Base-by-base conservation (phyloP, 2,888 invertebrate species). In the Leucophenga maculata region DNA sequence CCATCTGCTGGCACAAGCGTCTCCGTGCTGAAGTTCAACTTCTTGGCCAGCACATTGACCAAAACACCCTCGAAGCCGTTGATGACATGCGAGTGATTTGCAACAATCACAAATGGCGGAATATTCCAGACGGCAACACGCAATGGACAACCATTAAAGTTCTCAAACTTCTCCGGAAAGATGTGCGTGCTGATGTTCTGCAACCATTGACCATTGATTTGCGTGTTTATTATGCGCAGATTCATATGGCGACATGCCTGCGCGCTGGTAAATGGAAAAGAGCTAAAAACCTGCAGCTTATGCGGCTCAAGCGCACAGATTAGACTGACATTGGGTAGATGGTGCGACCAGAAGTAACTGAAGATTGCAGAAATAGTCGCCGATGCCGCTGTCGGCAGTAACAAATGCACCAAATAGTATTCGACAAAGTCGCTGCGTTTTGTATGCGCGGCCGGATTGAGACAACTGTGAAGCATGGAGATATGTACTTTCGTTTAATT, bases 1-100 rank as follows among this genome's bases (percentile, higher is more conserved):
- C 73, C 59, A 13, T 78, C 71, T 11, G 77, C 72, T 11, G 77
- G 74, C 6, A 76, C 72, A 16, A 74, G 14, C 0, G 75, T 39
- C 3, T 74, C 65, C 3, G 81, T 39, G 0, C 73, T 69, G 69
- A 83, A 83, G 60, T 80, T 78, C 9, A 82, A 55, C 22, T 75
- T 75, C 14, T 72, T 54, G 0, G 78, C 74, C 62, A 82, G 54
- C 14, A 71, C 75, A 4, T 68, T 14, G 4, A 83, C 20, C n/a
- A 83, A n/a, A 2, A 68, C 64, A 6, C 78, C 82, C 57, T 83
- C 82, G 50, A 82, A 77, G 6, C 77, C 79, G 22, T 71, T 70
- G 6, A 78, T 74, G 1, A 69, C 65, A 52, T 70, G 68, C 11
- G 39, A 6, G 1, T 11, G 39, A 39, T 39, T 39, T 39, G 39